These are phyloP conservation scores for Leptocoma aspasia DNA, from an alignment of 2,113 vertebrate genomes.

Conservation along the genomic window DNA sequence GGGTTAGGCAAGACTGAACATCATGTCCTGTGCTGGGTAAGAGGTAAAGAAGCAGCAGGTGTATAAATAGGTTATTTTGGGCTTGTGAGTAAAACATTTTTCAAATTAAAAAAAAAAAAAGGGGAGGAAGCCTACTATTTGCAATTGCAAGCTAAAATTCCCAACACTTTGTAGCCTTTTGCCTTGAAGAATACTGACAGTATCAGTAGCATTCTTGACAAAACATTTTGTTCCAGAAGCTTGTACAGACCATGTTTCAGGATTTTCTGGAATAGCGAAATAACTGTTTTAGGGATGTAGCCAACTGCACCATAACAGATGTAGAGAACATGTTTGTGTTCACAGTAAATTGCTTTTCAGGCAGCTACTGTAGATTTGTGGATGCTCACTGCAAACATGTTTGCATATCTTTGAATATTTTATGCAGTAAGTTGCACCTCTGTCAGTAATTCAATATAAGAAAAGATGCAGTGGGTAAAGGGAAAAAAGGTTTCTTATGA, in stretches of 20 bases:
- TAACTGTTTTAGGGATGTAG: not conserved
- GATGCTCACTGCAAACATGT: not conserved
- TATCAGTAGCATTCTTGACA: not conserved
- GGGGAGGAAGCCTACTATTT: rapidly evolving
- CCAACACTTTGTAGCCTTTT: not conserved
- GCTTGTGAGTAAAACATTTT: not conserved
- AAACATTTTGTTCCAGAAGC: not conserved
- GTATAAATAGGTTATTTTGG: not conserved
- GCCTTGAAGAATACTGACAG: not conserved
- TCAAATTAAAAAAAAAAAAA: not conserved
- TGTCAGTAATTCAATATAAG: not conserved
- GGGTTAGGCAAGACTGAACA: not conserved
- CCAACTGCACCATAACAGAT: not conserved
- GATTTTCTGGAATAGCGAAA: not conserved
- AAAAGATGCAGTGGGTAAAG: not conserved
- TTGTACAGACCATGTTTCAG: not conserved
- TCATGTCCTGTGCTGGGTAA: not conserved
- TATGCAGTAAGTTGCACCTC: not conserved
- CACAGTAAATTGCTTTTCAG: not conserved
- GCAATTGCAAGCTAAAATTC: not conserved
- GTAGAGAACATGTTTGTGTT: not conserved
- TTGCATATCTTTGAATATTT: not conserved
- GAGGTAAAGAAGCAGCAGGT: not conserved
- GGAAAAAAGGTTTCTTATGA: not conserved
- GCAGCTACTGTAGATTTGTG: not conserved